Base-by-base conservation (phyloP, 2,888 invertebrate genomes). In the Machimus atricapillus region DNA sequence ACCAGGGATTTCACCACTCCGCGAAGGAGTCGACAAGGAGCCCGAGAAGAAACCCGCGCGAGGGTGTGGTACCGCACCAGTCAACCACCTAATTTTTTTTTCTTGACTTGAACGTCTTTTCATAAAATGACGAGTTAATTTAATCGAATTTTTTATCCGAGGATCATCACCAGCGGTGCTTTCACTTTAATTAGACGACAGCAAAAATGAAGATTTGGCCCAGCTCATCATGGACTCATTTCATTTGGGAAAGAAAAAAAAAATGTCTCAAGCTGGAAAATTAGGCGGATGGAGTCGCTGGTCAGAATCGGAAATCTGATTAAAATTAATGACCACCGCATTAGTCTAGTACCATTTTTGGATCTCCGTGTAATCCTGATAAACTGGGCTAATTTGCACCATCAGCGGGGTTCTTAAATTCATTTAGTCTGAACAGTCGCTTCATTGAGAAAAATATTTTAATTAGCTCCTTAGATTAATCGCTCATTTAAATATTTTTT, bases 101-200 rank as follows among this genome's bases (percentile, higher is more conserved):
- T 78, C 77, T 82, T 40, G 86, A 85, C 85, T 87, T 78, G 85
- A 74, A 83, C 87, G 86, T 86, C 87, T 86, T 86, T 87, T 87
- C 74, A 40, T 56, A 86, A 87, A 87, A 86, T 87, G 87, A 86
- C 87, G 87, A 87, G 87, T 87, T 87, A 87, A 87, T 87, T 87
- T 87, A 86, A 87, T 87, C 86, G 87, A 85, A 85, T 82, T 82
- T 82, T 82, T 82, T 66, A 82, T 82, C 82, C 40, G 58, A 14
- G 34, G 82, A 66, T 82, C 82, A 82, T 66, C 34, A 7, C 40
- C n/a, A 34, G 19, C 82, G 1, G 27, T 43, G 37, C 56, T 58
- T 23, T 34, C 23, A 14, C 40, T 37, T 19, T 82, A 82, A 82
- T 82, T 82, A 66, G 34, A 82, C 58, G 37, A 40, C 31, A 31